phyloP scores from a whole-genome alignment of 2,113 vertebrate genomes.

The Picathartes gymnocephalus region DNA sequence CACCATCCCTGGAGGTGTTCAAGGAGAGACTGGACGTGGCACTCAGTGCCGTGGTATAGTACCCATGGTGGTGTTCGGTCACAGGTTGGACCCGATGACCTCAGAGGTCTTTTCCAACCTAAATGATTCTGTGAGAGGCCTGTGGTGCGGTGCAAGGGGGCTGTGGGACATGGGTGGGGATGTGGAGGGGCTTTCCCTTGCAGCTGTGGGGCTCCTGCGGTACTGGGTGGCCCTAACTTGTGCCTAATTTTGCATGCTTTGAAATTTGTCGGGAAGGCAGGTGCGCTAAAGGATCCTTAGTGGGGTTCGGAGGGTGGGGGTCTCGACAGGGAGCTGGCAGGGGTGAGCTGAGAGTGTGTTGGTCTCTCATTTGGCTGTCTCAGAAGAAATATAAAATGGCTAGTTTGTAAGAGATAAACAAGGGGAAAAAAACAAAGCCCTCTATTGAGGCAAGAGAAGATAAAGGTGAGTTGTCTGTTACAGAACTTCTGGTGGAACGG shows the following conservation, averaged over 20 bases:
- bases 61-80: background rate
- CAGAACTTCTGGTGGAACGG: background rate
- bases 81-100: background rate
- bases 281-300: rapidly evolving
- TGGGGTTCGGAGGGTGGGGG: rapidly evolving
- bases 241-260: rapidly evolving
- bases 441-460: background rate
- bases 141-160: background rate
- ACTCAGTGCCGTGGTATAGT: background rate
- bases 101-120: background rate
- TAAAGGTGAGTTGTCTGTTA: background rate
- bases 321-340: rapidly evolving
- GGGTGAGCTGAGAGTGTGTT: rapidly evolving
- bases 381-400: background rate
- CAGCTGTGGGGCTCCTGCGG: background rate
- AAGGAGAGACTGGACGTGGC: background rate
- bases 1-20: background rate
- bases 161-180: background rate
- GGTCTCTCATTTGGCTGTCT: background rate
- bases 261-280: background rate
- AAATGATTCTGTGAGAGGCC: background rate
- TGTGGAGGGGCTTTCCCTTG: background rate
- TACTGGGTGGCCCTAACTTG: rapidly evolving
- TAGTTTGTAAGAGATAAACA: background rate
- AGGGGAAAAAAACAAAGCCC: rapidly evolving